These are phyloP conservation scores for Leptopilina myrica DNA, from an alignment of 2,888 invertebrate genomes.

Conservation along the genomic window DNA sequence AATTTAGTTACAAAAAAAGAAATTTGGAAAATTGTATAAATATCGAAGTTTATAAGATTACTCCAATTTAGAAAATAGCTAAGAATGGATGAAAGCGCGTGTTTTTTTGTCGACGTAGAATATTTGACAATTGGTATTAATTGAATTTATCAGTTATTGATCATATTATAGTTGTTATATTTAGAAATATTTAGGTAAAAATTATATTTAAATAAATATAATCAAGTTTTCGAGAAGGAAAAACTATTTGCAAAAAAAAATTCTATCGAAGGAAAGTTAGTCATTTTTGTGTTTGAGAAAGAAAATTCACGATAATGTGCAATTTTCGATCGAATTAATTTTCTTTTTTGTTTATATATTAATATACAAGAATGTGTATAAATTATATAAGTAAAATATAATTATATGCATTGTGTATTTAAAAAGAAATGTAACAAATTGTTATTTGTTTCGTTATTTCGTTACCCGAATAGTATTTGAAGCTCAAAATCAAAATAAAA, in stretches of 20 bases:
- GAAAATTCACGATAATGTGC: slow-evolving; percentile 18
- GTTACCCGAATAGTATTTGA: slow-evolving; percentile 38
- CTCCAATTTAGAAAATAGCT: slow-evolving; percentile 48
- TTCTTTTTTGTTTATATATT: neutral
- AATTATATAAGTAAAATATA: slow-evolving; percentile 1
- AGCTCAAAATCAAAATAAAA: slow-evolving; percentile 35
- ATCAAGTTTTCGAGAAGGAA: slow-evolving; percentile 36
- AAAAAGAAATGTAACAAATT: slow-evolving; percentile 2
- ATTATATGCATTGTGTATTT: neutral
- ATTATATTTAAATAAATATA: slow-evolving; percentile 30
- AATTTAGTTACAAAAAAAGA: slow-evolving; percentile 28
- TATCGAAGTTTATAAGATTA: slow-evolving; percentile 47
- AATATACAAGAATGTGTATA: neutral
- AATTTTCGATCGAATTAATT: slow-evolving; percentile 16
- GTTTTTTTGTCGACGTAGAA: slow-evolving; percentile 15
- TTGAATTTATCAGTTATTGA: slow-evolving; percentile 28
- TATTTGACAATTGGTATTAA: slow-evolving; percentile 14
- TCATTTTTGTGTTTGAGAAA: slow-evolving; percentile 31
- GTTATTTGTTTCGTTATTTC: slow-evolving; percentile 18
- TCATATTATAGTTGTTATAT: slow-evolving; percentile 21
- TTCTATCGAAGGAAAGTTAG: slow-evolving; percentile 14
- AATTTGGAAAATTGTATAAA: slow-evolving; percentile 28
- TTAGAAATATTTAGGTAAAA: slow-evolving; percentile 22
- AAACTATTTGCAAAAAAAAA: neutral
- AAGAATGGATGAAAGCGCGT: slow-evolving; percentile 32